Conservation (phyloP, 1,140 invertebrate genomes). For the Sesamia nonagrioides region DNA sequence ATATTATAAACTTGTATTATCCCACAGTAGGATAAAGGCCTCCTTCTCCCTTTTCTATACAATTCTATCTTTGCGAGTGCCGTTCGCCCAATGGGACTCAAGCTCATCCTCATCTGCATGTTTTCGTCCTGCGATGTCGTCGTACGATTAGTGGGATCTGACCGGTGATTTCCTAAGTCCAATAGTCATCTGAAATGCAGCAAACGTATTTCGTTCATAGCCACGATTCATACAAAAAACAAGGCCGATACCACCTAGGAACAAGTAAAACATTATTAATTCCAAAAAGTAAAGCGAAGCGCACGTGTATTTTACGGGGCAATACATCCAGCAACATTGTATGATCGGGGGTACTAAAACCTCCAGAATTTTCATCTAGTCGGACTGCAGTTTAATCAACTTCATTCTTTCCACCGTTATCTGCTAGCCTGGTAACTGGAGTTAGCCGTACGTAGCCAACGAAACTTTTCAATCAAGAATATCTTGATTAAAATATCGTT, state of each 20-base stretch:
- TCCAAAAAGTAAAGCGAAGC: conserved; percentile 11
- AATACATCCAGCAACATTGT: conserved; percentile 34
- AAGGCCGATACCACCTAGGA: neutral
- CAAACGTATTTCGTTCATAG: neutral
- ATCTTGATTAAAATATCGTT: conserved; percentile 41
- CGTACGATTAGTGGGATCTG: no score
- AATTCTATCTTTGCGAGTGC: no score
- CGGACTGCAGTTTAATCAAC: conserved; percentile 61
- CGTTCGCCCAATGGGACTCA: no score
- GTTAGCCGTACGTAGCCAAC: conserved; percentile 51
- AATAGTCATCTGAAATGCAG: neutral
- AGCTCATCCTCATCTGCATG: no score
- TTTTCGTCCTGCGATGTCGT: no score
- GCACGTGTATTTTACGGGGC: conserved; percentile 20
- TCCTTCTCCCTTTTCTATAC: no score
- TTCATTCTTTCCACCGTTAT: conserved; percentile 62
- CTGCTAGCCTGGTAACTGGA: conserved; percentile 55
- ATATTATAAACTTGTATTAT: no score
- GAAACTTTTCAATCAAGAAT: conserved; percentile 66
- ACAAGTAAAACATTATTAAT: conserved; percentile 11
- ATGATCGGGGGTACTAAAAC: conserved; percentile 3
- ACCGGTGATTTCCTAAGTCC: no score
- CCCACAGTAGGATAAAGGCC: no score
- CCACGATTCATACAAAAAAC: neutral
- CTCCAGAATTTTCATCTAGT: conserved; percentile 36